Evolutionary conservation across 2,797 vertebrate species (phyloP).

Genomic region (Gobio occitaniae): DNA sequence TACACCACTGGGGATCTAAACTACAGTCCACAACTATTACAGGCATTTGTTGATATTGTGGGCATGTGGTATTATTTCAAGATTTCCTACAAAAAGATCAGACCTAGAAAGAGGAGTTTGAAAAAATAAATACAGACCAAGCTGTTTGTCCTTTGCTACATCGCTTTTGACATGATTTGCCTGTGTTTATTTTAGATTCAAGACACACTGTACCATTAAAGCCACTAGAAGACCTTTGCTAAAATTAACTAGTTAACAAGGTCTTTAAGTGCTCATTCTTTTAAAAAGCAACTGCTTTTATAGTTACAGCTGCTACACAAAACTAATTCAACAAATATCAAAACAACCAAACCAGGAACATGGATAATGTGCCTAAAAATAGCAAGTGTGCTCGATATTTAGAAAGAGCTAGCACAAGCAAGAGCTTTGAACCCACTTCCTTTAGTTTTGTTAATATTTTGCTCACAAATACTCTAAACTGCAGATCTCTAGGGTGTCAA

Average conservation of each 20-base stretch:
- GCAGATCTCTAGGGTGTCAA: slow-evolving; percentile 40
- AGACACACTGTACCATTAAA: slow-evolving; percentile 37
- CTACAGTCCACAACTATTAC: slow-evolving; percentile 52
- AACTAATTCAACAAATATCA: slow-evolving; percentile 52
- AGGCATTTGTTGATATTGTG: slow-evolving; percentile 55
- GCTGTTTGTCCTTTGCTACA: slow-evolving; percentile 44
- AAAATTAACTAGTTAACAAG: slow-evolving; percentile 10
- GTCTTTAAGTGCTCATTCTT: slow-evolving; percentile 28
- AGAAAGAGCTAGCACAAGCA: slow-evolving; percentile 34
- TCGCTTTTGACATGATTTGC: slow-evolving; percentile 26
- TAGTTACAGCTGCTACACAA: slow-evolving; percentile 43
- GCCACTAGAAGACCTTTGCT: slow-evolving; percentile 24
- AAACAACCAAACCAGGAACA: slow-evolving; percentile 49
- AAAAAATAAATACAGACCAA: slow-evolving; percentile 54
- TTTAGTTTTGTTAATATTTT: slow-evolving; percentile 29
- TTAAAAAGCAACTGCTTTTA: slow-evolving; percentile 45
- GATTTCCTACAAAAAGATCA: slow-evolving; percentile 57
- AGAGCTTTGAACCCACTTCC: slow-evolving; percentile 13
- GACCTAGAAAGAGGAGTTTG: slow-evolving; percentile 61
- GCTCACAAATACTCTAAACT: slow-evolving; percentile 46
- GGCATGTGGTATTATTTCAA: slow-evolving; percentile 41
- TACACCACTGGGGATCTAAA: slow-evolving; percentile 60
- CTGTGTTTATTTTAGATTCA: slow-evolving; percentile 32
- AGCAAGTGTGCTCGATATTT: slow-evolving; percentile 41
- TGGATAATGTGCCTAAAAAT: slow-evolving; percentile 25